A percentile compares a stretch with the other conserved stretches of the same genome.
Conservation (phyloP, 2,113 vertebrate species). For the Melanerpes aurifrons region DNA sequence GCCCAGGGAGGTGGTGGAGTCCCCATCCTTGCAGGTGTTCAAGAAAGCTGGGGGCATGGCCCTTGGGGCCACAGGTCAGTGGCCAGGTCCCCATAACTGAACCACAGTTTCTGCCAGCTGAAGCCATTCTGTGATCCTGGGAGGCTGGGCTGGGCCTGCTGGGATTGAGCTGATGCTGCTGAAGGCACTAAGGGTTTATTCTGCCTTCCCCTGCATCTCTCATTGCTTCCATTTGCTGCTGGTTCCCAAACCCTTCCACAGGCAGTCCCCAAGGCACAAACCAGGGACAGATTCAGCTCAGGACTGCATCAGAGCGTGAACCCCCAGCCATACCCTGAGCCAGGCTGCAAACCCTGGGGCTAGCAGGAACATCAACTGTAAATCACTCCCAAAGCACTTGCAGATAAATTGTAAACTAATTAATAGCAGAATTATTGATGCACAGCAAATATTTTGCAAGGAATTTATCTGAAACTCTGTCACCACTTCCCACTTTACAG, state of each 20-base stretch:
- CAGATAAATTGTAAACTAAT: conserved; percentile 66
- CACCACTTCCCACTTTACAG: conserved; percentile 38
- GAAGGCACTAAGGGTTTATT: too few species aligned
- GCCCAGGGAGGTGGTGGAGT: too few species aligned
- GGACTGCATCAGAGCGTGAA: background rate
- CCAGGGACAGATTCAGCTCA: background rate
- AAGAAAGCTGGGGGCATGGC: too few species aligned
- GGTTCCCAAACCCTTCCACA: background rate
- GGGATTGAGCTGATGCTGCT: too few species aligned
- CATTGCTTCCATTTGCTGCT: too few species aligned
- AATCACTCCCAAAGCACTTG: conserved; percentile 41
- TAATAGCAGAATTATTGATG: conserved; percentile 70
- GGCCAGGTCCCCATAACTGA: too few species aligned
- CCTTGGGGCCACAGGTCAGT: too few species aligned
- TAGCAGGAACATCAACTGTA: background rate
- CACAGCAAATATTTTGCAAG: conserved; percentile 69
- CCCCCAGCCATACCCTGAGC: background rate
- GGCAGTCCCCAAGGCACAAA: rapidly evolving
- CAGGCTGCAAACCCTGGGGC: background rate
- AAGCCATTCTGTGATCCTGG: too few species aligned
- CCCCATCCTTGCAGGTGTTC: too few species aligned
- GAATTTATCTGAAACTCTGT: conserved; percentile 60
- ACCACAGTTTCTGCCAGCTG: too few species aligned
- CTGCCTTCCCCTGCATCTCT: too few species aligned
- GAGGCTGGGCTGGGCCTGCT: too few species aligned